These are phyloP conservation scores for Cyclophora punctaria DNA, from an alignment of 2,888 invertebrate species.

Conservation along the genomic window DNA sequence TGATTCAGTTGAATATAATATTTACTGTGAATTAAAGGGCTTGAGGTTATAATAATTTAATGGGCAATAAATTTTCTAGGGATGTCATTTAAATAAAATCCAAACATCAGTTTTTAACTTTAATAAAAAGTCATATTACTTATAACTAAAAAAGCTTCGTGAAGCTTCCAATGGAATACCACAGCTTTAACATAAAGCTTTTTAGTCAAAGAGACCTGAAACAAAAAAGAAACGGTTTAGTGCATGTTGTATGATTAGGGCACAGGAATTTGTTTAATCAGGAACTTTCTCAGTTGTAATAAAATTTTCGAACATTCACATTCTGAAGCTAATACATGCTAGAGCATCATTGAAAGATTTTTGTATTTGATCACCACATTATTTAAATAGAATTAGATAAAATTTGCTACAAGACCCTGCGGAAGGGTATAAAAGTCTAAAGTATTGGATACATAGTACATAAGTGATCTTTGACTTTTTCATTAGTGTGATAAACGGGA, in stretches of 20 bases:
- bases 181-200: slow-evolving; percentile 59
- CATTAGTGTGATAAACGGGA: too few species aligned
- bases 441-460: too few species aligned
- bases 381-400: too few species aligned
- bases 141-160: slow-evolving; percentile 65
- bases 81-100: background rate
- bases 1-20: too few species aligned
- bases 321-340: slow-evolving; percentile 77
- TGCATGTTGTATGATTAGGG: background rate
- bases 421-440: too few species aligned
- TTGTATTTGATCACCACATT: background rate
- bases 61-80: too few species aligned
- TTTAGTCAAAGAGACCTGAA: slow-evolving; percentile 86
- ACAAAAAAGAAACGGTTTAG: slow-evolving; percentile 47
- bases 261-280: background rate
- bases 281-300: slow-evolving; percentile 35
- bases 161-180: slow-evolving; percentile 64
- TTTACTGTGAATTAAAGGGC: too few species aligned
- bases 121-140: slow-evolving; percentile 60
- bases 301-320: slow-evolving; percentile 42
- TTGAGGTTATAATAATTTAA: too few species aligned
- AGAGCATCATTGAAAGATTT: slow-evolving; percentile 61
- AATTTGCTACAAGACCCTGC: too few species aligned
- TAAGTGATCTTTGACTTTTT: too few species aligned
- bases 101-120: slow-evolving; percentile 29